Conservation (phyloP, 2,888 invertebrate genomes). For the Amorpha juglandis region DNA sequence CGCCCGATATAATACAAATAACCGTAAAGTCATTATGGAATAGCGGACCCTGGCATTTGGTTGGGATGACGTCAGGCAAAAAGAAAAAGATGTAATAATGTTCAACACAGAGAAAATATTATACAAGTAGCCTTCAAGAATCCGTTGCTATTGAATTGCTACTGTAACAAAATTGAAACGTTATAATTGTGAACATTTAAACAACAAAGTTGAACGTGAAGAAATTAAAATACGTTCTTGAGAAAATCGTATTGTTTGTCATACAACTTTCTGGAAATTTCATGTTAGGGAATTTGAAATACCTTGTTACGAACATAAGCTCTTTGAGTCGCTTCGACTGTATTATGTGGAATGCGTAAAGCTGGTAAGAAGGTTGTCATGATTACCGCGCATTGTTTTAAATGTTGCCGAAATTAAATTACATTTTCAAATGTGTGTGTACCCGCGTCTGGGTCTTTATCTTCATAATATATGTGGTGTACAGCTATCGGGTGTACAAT, state of each 20-base stretch:
- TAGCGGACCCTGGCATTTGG: no score
- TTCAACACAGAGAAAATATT: no score
- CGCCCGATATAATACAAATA: no score
- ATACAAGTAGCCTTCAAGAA: no score
- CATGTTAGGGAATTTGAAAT: slow-evolving; percentile 37
- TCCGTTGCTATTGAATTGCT: no score
- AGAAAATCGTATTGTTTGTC: slow-evolving; percentile 32
- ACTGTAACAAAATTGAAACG: slow-evolving; percentile 14
- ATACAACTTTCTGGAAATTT: slow-evolving; percentile 38
- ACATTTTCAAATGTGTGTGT: slow-evolving; percentile 9
- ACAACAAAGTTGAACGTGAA: slow-evolving; percentile 1
- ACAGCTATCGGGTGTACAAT: no score
- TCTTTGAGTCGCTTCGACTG: slow-evolving; percentile 33
- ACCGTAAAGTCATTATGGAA: no score
- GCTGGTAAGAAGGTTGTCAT: slow-evolving; percentile 19
- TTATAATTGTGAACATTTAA: slow-evolving; percentile 22
- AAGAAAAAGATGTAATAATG: no score
- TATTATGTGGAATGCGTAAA: slow-evolving; percentile 39
- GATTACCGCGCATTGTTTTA: slow-evolving; percentile 29
- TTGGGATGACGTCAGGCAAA: no score
- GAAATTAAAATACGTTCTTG: slow-evolving; percentile 19
- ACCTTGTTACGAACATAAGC: slow-evolving; percentile 42
- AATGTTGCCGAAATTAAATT: slow-evolving; percentile 31
- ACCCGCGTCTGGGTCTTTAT: background rate
- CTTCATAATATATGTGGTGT: background rate